Percentiles rank a stretch among this genome's conserved stretches.
Evolutionary conservation across 53 echinoderm and acorn worm genomes (phyloP).

Genomic region (Hippasteria phrygiana): DNA sequence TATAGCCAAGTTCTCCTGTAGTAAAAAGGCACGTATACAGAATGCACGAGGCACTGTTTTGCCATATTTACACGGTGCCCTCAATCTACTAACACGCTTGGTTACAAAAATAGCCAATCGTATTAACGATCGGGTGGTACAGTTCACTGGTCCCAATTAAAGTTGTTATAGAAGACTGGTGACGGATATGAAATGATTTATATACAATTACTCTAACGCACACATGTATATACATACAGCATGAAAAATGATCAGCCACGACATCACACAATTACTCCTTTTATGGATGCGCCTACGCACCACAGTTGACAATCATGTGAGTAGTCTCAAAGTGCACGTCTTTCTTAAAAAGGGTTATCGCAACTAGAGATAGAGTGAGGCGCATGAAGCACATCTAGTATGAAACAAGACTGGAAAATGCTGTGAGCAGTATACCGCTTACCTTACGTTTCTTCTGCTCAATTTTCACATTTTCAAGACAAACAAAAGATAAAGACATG

Average conservation of each 20-base stretch:
- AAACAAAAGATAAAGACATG: constrained; percentile 47
- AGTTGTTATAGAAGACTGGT: neutral
- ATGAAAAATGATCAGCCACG: constrained; percentile 53
- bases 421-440: constrained; percentile 46
- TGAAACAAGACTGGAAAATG: neutral
- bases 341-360: neutral
- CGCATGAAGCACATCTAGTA: neutral
- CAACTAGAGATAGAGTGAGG: neutral
- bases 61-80: too few species aligned
- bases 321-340: neutral
- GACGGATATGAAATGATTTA: neutral
- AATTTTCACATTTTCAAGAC: constrained; percentile 36
- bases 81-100: too few species aligned
- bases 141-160: neutral
- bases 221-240: constrained; percentile 10
- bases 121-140: too few species aligned
- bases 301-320: neutral
- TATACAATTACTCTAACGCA: neutral
- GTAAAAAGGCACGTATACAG: too few species aligned
- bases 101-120: too few species aligned
- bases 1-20: too few species aligned
- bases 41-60: too few species aligned
- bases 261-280: neutral
- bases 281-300: neutral
- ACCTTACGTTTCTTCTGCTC: constrained; percentile 72